Percentiles rank a stretch among this genome's conserved stretches.
phyloP scores from a whole-genome alignment of 2,113 vertebrate species.

The Gnathonemus echidnorhynchus region DNA sequence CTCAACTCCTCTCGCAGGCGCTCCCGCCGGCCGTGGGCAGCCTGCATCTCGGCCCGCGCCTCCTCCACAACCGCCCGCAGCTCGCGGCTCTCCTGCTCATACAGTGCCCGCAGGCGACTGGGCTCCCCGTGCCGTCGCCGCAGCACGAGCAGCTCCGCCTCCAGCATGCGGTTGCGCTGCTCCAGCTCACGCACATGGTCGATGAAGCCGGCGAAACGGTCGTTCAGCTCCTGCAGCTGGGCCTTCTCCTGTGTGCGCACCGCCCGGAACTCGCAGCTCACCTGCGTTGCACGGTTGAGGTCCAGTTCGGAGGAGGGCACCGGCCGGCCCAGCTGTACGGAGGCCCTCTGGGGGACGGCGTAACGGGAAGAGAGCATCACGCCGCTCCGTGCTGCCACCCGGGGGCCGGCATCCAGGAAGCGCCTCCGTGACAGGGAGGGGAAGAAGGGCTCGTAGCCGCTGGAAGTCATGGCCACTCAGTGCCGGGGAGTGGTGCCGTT shows the following conservation, averaged over 20 bases:
- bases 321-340: constrained; percentile 50
- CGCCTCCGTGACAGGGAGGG: constrained; percentile 73
- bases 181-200: constrained; percentile 87
- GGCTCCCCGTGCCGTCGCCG: constrained; percentile 79
- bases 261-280: constrained; percentile 82
- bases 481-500: neutral
- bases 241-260: constrained; percentile 87
- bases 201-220: constrained; percentile 89
- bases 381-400: constrained; percentile 61
- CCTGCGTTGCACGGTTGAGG: constrained; percentile 79
- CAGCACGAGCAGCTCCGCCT: constrained; percentile 80
- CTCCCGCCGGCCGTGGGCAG: constrained; percentile 72
- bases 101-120: constrained; percentile 74
- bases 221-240: constrained; percentile 88
- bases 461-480: constrained; percentile 66
- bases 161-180: constrained; percentile 89
- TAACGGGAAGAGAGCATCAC: constrained; percentile 63
- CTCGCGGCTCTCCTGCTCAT: constrained; percentile 84
- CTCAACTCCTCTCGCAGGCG: constrained; percentile 73
- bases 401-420: constrained; percentile 61
- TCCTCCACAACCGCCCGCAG: constrained; percentile 78
- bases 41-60: constrained; percentile 77
- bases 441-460: constrained; percentile 76
- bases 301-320: constrained; percentile 64
- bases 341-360: constrained; percentile 68